Conservation (phyloP, 2,797 vertebrate species). For the Vireo griseus region DNA sequence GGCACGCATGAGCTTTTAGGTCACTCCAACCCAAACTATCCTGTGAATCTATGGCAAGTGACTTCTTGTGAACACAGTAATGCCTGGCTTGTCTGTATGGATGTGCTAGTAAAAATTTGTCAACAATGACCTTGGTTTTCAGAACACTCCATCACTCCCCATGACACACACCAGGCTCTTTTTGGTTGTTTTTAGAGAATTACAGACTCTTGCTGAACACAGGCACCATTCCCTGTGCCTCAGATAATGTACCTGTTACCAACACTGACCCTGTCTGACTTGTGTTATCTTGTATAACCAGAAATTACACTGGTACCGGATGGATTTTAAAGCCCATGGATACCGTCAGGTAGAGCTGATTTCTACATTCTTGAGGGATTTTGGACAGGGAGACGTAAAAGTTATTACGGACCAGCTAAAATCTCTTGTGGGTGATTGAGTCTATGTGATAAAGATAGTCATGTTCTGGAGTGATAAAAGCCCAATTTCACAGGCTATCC, state of each 20-base stretch:
- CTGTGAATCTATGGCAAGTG: background rate
- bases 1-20: background rate
- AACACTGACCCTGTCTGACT: background rate
- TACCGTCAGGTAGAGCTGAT: background rate
- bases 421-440: background rate
- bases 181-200: background rate
- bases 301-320: fast-evolving
- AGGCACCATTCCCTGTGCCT: background rate
- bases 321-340: background rate
- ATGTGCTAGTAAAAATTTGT: background rate
- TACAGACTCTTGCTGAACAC: background rate
- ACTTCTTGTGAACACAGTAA: background rate
- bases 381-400: background rate
- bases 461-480: slow-evolving; percentile 46
- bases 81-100: background rate
- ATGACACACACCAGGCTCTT: background rate
- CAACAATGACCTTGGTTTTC: background rate
- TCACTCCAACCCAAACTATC: background rate
- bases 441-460: slow-evolving; percentile 5
- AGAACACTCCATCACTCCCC: fast-evolving
- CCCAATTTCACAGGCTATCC: slow-evolving; percentile 33
- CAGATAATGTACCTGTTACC: background rate
- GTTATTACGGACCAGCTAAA: slow-evolving; percentile 12
- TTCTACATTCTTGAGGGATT: background rate
- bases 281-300: background rate